Conservation (phyloP, 2,888 invertebrate species). For the Acleris literana region DNA sequence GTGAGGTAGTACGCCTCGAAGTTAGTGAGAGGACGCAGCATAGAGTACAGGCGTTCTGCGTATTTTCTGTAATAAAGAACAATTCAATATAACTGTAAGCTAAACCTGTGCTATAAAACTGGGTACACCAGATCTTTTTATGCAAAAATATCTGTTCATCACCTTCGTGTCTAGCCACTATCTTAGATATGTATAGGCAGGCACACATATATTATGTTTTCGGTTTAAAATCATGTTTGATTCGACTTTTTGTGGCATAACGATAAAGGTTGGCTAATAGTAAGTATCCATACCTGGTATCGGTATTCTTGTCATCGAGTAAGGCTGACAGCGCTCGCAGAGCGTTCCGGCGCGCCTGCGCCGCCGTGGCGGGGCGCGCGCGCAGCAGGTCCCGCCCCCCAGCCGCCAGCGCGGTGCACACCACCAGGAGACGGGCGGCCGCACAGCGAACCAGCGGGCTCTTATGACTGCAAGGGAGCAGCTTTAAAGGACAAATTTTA, state of each 20-base stretch:
- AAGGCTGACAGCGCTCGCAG: constrained; percentile 76
- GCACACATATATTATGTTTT: too few relatives aligned
- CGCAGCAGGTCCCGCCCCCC: constrained; percentile 83
- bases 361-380: constrained; percentile 71
- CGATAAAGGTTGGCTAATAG: too few relatives aligned
- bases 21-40: constrained; percentile 77
- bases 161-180: too few relatives aligned
- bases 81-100: constrained; percentile 3
- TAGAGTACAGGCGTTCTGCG: constrained; percentile 81
- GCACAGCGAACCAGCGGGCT: constrained; percentile 87
- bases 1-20: constrained; percentile 81
- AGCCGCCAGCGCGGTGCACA: constrained; percentile 85
- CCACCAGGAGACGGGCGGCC: constrained; percentile 85
- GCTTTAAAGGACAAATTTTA: too few relatives aligned
- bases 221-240: too few relatives aligned
- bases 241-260: too few relatives aligned
- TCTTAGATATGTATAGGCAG: too few relatives aligned
- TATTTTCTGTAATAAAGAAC: constrained; percentile 68
- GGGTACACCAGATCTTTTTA: too few relatives aligned
- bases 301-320: constrained; percentile 79
- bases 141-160: too few relatives aligned
- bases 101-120: neutral
- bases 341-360: constrained; percentile 73
- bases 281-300: constrained; percentile 65
- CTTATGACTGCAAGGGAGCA: constrained; percentile 74